Conservation (phyloP, 2,113 vertebrate genomes). For the Oreochromis spilurus region DNA sequence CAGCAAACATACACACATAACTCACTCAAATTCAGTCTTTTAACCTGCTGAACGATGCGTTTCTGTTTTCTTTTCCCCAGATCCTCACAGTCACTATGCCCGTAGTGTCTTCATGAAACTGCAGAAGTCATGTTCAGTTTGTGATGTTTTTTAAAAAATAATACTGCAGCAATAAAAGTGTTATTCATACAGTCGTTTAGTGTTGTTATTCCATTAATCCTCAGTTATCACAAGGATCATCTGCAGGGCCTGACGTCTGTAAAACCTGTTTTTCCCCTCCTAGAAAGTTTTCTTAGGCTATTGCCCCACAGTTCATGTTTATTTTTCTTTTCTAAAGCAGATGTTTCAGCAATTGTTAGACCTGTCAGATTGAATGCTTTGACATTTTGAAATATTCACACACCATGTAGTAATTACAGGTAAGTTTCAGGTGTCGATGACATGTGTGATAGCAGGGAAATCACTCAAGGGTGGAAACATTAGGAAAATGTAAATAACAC, state of each 20-base stretch:
- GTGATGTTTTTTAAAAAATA: background rate
- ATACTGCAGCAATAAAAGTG: background rate
- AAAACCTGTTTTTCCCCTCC: background rate
- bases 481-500: fast-evolving
- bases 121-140: background rate
- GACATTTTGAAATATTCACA: background rate
- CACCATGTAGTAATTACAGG: background rate
- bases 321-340: background rate
- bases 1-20: background rate
- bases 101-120: constrained; percentile 51
- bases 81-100: constrained; percentile 72
- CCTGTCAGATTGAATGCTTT: background rate
- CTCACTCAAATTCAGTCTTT: background rate
- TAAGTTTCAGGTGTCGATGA: background rate
- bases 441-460: background rate
- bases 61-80: constrained; percentile 29
- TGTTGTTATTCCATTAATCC: background rate
- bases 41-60: background rate
- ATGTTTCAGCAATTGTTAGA: background rate
- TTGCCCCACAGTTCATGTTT: background rate
- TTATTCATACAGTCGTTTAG: background rate
- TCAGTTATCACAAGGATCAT: background rate
- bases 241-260: background rate
- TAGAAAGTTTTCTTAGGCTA: background rate
- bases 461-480: background rate